Evolutionary conservation across 2,797 vertebrate genomes (phyloP), one percentile per base, ranked within the genome.

Genomic region (Enteromius treurensis): DNA sequence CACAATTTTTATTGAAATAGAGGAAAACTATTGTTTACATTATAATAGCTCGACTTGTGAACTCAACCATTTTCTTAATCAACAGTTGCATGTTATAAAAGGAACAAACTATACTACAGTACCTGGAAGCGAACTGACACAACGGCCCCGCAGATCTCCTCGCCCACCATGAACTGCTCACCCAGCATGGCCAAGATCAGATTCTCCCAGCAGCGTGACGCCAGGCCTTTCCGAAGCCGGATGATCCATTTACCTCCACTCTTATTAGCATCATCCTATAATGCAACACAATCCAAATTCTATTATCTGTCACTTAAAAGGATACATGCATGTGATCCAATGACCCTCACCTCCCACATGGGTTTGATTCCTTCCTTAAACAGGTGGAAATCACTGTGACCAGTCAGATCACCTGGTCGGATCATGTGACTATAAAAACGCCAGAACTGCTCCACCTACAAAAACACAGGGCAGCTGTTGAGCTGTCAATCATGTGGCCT

Each of bases 111-210:
- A 26, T 26, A 60, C 13, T 60, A 8, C 68, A 60, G 58, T 93
- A 96, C 96, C 94, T 99, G 98, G 89, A 99, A 99, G 82, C 97
- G 97, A 67, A 99, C 97, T 5, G 98, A 99, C 88, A 96, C 97
- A 1, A 99, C 98, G 0, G 98, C 98, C 55, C 98, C 98, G 69
- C 98, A 99, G 92, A 99, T 98, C 94, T 99, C 98, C 92, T 98
- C 98, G 74, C 98, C 97, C 40, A 99, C 98, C 98, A 99, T 99
- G 90, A 99, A 99, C 91, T 99, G 98, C 74, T 99, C 98, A 80
- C 98, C 98, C 77, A 99, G 81, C 96, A 99, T 98, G 34, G 97
- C 98, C 89, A 99, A 91, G 89, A 99, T 99, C 79, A 99, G 95
- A 90, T 99, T 99, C 92, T 99, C 98, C 98, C 98, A 99, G 93